Base-by-base conservation (phyloP, 2,888 invertebrate species). In the Pyrgus malvae region DNA sequence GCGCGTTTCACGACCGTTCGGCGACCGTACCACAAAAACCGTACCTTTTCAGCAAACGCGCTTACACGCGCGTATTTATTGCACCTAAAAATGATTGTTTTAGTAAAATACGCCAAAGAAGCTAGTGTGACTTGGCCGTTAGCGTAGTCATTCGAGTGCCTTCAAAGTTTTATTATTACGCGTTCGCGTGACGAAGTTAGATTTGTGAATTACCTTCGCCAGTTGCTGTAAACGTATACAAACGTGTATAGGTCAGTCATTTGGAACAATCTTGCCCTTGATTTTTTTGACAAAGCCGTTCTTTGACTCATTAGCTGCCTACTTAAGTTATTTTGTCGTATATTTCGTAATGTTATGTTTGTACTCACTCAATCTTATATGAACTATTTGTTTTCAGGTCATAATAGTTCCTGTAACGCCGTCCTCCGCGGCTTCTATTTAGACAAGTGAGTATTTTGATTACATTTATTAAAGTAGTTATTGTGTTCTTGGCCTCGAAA, bases 401-500 rank as follows among this genome's bases (percentile, higher is more conserved):
- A 58, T 73, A 69, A 78, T 72, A 83, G 84, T 84, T 85, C 87
- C 87, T 86, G 78, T 72, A 65, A 71, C 76, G 83, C 79, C 83
- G 81, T 82, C 80, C 77, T 67, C 67, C 72, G 70, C 78, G 83
- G 79, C 80, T 78, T 74, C 73, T 74, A 74, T 73, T 70, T 75
- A 76, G 78, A 76, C 75, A 83, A 83, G 88, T 87, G 16, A 46
- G 46, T 46, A 16, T 21, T 14, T 14, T 14, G 2, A 11, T n/a
- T 12, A 11, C 5, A 27, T 27, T 27, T 27, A 3, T 27, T 8
- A 9, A 1, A 25, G n/a, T 8, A 2, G 8, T 27, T 7, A n/a
- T n/a, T n/a, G n/a, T n/a, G n/a, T n/a, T n/a, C n/a, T n/a, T n/a
- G n/a, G n/a, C n/a, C n/a, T n/a, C n/a, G n/a, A n/a, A n/a, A n/a